These are phyloP conservation scores for Drosophila antonietae DNA, from an alignment of 2,888 invertebrate genomes.

Conservation along the genomic window DNA sequence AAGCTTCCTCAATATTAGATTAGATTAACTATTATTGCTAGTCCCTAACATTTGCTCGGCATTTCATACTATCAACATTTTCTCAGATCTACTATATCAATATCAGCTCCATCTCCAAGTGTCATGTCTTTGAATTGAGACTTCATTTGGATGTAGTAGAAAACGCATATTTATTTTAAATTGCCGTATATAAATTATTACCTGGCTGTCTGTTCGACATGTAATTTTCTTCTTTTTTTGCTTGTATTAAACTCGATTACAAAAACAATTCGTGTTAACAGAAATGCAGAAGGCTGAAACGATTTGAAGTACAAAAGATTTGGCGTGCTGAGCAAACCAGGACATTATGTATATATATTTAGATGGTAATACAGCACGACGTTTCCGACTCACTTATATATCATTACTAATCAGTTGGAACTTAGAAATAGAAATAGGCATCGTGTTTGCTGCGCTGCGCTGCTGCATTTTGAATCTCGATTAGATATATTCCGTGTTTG, in stretches of 20 bases:
- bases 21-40: background rate
- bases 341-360: slow-evolving; percentile 41
- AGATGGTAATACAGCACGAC: slow-evolving; percentile 59
- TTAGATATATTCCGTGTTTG: slow-evolving; percentile 32
- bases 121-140: background rate
- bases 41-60: background rate
- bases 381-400: slow-evolving; percentile 46
- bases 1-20: background rate
- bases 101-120: too few species aligned
- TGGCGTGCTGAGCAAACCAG: slow-evolving; percentile 60
- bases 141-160: slow-evolving; percentile 25
- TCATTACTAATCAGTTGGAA: slow-evolving; percentile 64
- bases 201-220: slow-evolving; percentile 56
- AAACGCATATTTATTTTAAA: slow-evolving; percentile 52
- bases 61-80: background rate
- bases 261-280: slow-evolving; percentile 55
- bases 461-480: slow-evolving; percentile 58
- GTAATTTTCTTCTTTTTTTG: slow-evolving; percentile 13
- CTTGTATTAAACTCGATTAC: slow-evolving; percentile 39
- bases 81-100: too few species aligned
- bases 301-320: slow-evolving; percentile 25
- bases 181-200: slow-evolving; percentile 70
- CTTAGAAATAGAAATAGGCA: slow-evolving; percentile 56
- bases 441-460: slow-evolving; percentile 39
- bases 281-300: slow-evolving; percentile 59